phyloP scores from a whole-genome alignment of 2,888 invertebrate genomes.

The Bursaphelenchus okinawaensis region DNA sequence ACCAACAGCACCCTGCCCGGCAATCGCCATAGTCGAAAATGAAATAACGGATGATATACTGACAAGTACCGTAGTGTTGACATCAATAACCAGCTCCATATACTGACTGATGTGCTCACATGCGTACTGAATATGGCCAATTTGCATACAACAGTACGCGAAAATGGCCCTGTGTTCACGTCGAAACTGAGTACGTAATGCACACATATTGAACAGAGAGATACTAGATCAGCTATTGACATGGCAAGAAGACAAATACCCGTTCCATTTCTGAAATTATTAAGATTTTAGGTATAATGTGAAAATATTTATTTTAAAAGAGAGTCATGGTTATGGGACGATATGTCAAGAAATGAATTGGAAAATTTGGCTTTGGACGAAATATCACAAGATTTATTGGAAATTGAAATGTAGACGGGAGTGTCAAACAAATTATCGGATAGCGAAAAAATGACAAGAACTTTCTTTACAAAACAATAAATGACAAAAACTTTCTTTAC shows the following conservation, averaged over 20 bases:
- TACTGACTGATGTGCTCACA: not conserved
- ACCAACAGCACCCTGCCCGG: slow-evolving; percentile 29
- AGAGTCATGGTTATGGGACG: not conserved
- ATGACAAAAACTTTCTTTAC: no score
- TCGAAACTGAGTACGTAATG: slow-evolving; percentile 27
- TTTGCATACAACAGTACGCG: slow-evolving; percentile 27
- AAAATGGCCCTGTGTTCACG: slow-evolving; percentile 7
- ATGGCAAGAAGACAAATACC: slow-evolving; percentile 36
- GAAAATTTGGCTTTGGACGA: not conserved
- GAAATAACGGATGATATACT: slow-evolving; percentile 39
- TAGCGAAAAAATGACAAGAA: no score
- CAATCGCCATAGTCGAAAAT: slow-evolving; percentile 35
- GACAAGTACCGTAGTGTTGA: slow-evolving; percentile 33
- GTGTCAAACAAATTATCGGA: no score
- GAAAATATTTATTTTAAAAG: not conserved
- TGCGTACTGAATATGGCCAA: slow-evolving; percentile 26
- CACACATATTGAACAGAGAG: slow-evolving; percentile 28
- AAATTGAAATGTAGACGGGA: no score
- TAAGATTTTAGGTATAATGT: not conserved
- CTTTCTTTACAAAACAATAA: no score
- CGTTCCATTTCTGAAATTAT: slow-evolving; percentile 31
- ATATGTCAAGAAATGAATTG: no score
- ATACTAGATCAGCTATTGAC: slow-evolving; percentile 35
- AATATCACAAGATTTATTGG: no score
- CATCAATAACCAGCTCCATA: slow-evolving; percentile 14